Conservation (phyloP, 2,797 vertebrate species). For the Schizothorax lantsangensis region DNA sequence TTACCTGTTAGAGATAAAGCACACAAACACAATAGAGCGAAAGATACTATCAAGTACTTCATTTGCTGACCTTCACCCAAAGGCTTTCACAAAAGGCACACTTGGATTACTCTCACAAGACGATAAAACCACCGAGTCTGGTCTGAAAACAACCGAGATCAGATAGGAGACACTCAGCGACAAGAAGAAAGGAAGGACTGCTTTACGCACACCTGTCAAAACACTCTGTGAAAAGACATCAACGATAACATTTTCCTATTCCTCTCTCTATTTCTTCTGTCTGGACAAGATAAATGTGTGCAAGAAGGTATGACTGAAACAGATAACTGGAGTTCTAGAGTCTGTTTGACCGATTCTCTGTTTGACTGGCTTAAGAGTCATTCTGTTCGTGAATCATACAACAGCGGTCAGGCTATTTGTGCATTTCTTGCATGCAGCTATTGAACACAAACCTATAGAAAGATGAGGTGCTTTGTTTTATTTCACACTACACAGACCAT, state of each 20-base stretch:
- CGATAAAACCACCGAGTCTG: slow-evolving; percentile 29
- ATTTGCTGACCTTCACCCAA: slow-evolving; percentile 40
- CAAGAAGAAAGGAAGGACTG: slow-evolving; percentile 12
- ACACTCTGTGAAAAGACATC: slow-evolving; percentile 23
- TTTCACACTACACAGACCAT: background rate
- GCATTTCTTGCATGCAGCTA: background rate
- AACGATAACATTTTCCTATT: slow-evolving; percentile 22
- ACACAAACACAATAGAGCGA: background rate
- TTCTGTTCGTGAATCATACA: slow-evolving; percentile 1
- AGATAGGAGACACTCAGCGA: slow-evolving; percentile 25
- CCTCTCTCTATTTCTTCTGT: slow-evolving; percentile 6
- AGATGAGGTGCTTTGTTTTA: background rate
- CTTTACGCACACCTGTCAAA: slow-evolving; percentile 43
- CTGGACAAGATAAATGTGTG: slow-evolving; percentile 20
- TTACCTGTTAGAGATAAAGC: slow-evolving; percentile 3
- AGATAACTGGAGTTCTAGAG: background rate
- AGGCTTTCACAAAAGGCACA: slow-evolving; percentile 19
- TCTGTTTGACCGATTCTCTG: background rate
- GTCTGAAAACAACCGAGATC: slow-evolving; percentile 17
- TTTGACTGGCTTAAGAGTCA: background rate
- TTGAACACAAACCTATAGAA: background rate
- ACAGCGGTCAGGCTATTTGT: background rate
- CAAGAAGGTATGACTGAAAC: background rate
- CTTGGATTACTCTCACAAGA: slow-evolving; percentile 22
- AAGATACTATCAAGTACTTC: slow-evolving; percentile 22